A percentile compares a stretch with the other conserved stretches of the same genome.
Evolutionary conservation across 2,797 vertebrate species (phyloP).

Genomic region (Manis crassicaudata): DNA sequence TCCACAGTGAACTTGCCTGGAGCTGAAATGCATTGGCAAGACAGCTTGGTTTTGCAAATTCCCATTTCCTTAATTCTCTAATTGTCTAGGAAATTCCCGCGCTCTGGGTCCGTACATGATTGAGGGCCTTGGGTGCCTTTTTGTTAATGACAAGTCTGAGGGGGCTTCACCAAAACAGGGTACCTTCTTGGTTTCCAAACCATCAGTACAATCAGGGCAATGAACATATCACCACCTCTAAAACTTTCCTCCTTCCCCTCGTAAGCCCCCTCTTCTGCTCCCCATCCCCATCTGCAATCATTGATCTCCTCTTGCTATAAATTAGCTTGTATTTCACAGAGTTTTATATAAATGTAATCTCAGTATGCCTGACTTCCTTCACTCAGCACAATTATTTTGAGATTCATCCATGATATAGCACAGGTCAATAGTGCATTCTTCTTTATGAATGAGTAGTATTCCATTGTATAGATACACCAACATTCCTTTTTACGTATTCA

Average conservation of each 20-base stretch:
- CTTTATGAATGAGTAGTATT: not conserved
- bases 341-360: not conserved
- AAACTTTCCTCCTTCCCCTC: not conserved
- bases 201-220: not conserved
- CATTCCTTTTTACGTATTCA: not conserved
- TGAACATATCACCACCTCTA: not conserved
- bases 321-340: not conserved
- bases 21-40: too few species aligned
- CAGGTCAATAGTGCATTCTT: not conserved
- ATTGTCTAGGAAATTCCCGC: too few species aligned
- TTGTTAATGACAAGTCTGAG: too few species aligned
- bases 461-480: too few species aligned
- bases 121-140: too few species aligned
- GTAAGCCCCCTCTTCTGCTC: not conserved
- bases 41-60: too few species aligned
- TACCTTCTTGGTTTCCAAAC: too few species aligned
- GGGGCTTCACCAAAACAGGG: too few species aligned
- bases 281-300: not conserved
- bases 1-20: too few species aligned
- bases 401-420: not conserved
- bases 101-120: too few species aligned
- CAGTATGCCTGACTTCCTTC: not conserved
- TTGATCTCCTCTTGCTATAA: not conserved
- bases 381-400: not conserved
- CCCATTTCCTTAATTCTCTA: too few species aligned